phyloP scores from a whole-genome alignment of 1,140 invertebrate species.

The Palaemon carinicauda region DNA sequence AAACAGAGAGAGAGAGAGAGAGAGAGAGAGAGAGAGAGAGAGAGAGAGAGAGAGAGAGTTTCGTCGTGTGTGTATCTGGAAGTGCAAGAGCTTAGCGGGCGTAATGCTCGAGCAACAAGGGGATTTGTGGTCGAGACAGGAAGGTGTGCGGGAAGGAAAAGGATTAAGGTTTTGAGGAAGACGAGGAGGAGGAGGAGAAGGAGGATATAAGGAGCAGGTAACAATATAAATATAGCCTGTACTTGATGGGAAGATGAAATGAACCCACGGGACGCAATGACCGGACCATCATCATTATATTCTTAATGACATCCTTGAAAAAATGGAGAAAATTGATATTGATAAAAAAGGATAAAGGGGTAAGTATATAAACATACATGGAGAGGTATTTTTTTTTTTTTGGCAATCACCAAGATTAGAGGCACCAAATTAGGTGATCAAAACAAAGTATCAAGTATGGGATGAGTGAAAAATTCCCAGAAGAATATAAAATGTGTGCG shows the following conservation, averaged over 20 bases:
- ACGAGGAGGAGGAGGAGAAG: background rate
- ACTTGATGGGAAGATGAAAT: background rate
- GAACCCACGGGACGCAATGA: too few species aligned
- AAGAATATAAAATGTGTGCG: background rate
- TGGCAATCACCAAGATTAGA: too few species aligned
- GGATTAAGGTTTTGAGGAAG: background rate
- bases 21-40: background rate
- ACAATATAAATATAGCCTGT: too few species aligned
- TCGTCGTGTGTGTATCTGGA: background rate
- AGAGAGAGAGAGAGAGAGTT: background rate
- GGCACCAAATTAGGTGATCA: too few species aligned
- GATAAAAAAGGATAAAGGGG: too few species aligned
- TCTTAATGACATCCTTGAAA: too few species aligned
- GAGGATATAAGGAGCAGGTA: background rate
- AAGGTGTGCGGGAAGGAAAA: background rate
- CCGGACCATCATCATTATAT: too few species aligned
- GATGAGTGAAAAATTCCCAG: background rate
- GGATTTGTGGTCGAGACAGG: background rate
- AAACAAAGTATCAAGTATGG: too few species aligned
- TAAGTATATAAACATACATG: too few species aligned
- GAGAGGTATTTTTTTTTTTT: too few species aligned
- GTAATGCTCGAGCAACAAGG: background rate
- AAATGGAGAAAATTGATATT: too few species aligned
- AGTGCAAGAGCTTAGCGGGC: background rate
- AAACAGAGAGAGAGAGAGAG: background rate